A percentile compares a stretch with the other conserved stretches of the same genome.
Conservation (phyloP, 2,888 invertebrate species). For the Tetheella fluctuosa region DNA sequence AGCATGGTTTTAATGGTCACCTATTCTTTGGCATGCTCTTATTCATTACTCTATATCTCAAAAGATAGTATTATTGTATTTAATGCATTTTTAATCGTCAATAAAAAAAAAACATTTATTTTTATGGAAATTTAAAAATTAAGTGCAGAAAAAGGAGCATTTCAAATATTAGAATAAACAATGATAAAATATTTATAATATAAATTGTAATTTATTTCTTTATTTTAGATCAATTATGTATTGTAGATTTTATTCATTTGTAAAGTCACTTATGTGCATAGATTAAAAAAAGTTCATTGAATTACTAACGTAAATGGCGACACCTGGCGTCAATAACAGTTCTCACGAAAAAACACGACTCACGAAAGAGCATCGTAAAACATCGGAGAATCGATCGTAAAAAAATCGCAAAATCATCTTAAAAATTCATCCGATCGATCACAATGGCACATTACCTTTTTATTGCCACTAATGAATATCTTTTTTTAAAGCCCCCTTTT, state of each 20-base stretch:
- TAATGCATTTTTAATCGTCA: too few relatives aligned
- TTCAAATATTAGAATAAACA: too few relatives aligned
- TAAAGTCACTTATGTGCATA: not conserved
- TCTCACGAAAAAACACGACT: conserved; percentile 68
- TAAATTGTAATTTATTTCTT: too few relatives aligned
- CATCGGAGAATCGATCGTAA: conserved; percentile 70
- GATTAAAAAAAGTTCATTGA: conserved; percentile 20
- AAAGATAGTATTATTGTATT: too few relatives aligned
- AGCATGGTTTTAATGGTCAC: too few relatives aligned
- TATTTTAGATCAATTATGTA: too few relatives aligned
- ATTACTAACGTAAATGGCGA: conserved; percentile 22
- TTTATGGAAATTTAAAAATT: too few relatives aligned
- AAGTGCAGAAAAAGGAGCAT: too few relatives aligned
- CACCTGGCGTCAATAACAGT: conserved; percentile 51
- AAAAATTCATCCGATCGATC: conserved; percentile 74
- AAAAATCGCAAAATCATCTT: conserved; percentile 79
- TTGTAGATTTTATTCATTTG: not conserved
- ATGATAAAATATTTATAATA: too few relatives aligned
- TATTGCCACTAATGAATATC: conserved; percentile 79
- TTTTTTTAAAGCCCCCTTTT: conserved; percentile 52
- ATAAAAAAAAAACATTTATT: too few relatives aligned
- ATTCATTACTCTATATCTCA: too few relatives aligned
- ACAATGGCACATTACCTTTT: conserved; percentile 78
- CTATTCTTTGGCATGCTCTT: too few relatives aligned
- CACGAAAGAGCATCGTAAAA: conserved; percentile 66